Percentiles rank a stretch among this genome's conserved stretches.
Evolutionary conservation across 2,113 vertebrate species (phyloP).

Genomic region (Odocoileus virginianus): DNA sequence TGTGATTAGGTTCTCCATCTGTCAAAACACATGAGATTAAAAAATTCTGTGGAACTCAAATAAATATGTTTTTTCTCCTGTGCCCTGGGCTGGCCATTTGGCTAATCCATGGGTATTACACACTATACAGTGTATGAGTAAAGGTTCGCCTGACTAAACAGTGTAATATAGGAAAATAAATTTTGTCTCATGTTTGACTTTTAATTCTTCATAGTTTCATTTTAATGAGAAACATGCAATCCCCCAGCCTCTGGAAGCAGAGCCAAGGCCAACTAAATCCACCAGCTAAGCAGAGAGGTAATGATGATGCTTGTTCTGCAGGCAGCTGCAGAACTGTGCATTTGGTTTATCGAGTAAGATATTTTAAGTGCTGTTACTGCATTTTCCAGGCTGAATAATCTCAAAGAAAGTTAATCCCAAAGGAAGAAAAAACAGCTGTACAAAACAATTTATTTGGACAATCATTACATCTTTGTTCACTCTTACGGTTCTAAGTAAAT

Average conservation of each 20-base stretch:
- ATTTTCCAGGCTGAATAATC: constrained; percentile 44
- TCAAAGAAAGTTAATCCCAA: constrained; percentile 38
- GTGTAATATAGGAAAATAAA: constrained; percentile 61
- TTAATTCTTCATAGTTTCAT: constrained; percentile 54
- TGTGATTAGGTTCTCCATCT: constrained; percentile 30
- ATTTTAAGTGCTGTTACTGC: constrained; percentile 35
- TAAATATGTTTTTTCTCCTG: neutral
- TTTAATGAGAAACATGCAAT: constrained; percentile 68
- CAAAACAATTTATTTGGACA: constrained; percentile 38
- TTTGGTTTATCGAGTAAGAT: constrained; percentile 43
- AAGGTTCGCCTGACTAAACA: constrained; percentile 19
- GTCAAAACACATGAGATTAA: constrained; percentile 25
- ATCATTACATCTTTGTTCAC: constrained; percentile 16
- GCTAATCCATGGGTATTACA: constrained; percentile 17
- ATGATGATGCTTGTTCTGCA: constrained; percentile 34
- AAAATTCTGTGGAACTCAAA: neutral
- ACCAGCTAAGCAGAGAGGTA: constrained; percentile 49
- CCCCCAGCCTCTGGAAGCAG: constrained; percentile 16
- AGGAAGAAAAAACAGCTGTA: neutral
- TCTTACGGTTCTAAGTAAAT: constrained; percentile 1
- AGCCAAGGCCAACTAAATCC: constrained; percentile 43
- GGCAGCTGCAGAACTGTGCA: constrained; percentile 40
- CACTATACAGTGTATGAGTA: constrained; percentile 7
- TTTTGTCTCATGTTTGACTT: constrained; percentile 44
- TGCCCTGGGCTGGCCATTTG: neutral